phyloP scores from a whole-genome alignment of 2,113 vertebrate species.

The Chinchilla lanigera region DNA sequence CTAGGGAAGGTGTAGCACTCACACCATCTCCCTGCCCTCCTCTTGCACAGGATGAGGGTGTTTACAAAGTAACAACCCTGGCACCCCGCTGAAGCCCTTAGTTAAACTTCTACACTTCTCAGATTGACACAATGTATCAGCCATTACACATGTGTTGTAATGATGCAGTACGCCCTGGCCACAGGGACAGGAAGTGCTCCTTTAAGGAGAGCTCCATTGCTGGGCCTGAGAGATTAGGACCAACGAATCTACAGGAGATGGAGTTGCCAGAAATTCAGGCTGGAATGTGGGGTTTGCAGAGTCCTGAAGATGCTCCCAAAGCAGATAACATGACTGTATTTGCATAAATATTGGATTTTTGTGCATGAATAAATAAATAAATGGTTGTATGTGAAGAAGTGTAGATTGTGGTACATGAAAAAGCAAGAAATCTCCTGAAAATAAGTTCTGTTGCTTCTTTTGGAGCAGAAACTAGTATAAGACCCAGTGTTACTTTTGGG shows the following conservation, averaged over 20 bases:
- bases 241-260: not conserved
- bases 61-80: too few relatives aligned
- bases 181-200: not conserved
- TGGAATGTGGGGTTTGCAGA: not conserved
- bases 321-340: not conserved
- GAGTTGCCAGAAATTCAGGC: not conserved
- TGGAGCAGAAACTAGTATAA: not conserved
- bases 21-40: too few relatives aligned
- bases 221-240: not conserved
- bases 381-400: not conserved
- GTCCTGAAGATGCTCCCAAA: not conserved
- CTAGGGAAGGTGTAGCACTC: too few relatives aligned
- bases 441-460: not conserved
- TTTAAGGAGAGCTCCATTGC: not conserved
- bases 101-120: too few relatives aligned
- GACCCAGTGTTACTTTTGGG: not conserved
- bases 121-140: too few relatives aligned
- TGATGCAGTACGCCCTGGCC: not conserved
- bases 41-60: too few relatives aligned
- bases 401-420: not conserved
- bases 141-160: not conserved
- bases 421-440: not conserved
- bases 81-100: too few relatives aligned
- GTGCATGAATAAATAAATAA: not conserved
- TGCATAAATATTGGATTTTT: not conserved